Evolutionary conservation across 1,140 invertebrate genomes (phyloP), one percentile per base, ranked within the genome.

Genomic region (Drosophila sproati): DNA sequence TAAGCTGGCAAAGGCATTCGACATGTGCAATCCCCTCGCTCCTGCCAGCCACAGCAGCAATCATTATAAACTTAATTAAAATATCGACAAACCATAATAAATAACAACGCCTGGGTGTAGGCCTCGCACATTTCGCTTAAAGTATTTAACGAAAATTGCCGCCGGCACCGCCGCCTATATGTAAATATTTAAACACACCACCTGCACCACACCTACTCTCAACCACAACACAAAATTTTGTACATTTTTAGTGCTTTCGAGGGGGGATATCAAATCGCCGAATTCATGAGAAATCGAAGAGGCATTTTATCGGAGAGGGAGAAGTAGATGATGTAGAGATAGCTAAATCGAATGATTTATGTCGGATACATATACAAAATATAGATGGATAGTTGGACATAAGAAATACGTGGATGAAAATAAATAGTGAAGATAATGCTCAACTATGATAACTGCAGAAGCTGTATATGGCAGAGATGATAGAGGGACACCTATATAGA

Each of bases 51-150:
- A 57, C 45, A 69, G 55, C 72, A 73, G 51, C 50, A 70, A 86
- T 82, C 73, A 87, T 87, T 88, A 88, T 77, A 88, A 83, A 87
- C 83, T 87, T 88, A 88, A 88, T 87, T 87, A 87, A 83, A 88
- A 88, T 88, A 87, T 87, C 75, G 78, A 62, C 71, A 80, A 62
- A 43, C 74, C 67, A 29, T 41, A 78, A 70, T 73, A 73, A 78
- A 79, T 63, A 59, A 31, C 52, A 68, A 61, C 60, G 47, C 52
- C 76, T 61, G 35, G 51, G 67, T 47, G 70, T 51, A 79, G 72
- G 61, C 72, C 81, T 72, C 63, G 75, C 47, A 51, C 41, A 55
- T 72, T 86, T 55, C 32, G 55, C 54, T 72, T 52, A 59, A 82
- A 87, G 45, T 31, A 41, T 35, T 55, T 5, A 12, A 60, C 63